Base-by-base conservation (phyloP, 2,888 invertebrate genomes). In the Amaurobius ferox region DNA sequence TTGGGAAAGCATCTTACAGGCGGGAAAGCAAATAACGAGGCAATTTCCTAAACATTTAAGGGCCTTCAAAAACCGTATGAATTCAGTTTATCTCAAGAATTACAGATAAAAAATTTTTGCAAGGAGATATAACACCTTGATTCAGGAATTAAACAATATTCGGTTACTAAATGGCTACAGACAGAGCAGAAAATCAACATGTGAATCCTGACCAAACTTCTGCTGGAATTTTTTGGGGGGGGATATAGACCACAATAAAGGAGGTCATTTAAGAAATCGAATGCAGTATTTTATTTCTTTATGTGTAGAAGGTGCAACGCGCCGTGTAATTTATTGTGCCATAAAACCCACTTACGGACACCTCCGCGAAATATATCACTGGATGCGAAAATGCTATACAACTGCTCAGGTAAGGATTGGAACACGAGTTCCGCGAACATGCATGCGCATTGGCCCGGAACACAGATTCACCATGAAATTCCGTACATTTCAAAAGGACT, bases 301-400 rank as follows among this genome's bases (percentile, higher is more conserved):
- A n/a, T 30, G 66, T 13, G 29, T 30, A 29, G 30, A 28, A 74
- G 19, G 19, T 64, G 39, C 78, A 70, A 19, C 79, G 40, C 7
- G 44, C n/a, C 71, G 40, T 70, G 39, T 71, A 71, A 71, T 79
- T 72, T 66, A 79, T 48, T 44, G 62, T 29, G 44, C 40, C 62
- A 72, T 79, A 79, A 72, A 79, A 79, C 3, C 61, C 23, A 35
- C 77, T 71, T 32, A 70, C 32, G 62, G 40, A 79, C 32, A 39
- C 28, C 64, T 13, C 23, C 19, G 19, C 55, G 55, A 55, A 5
- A 55, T 55, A 55, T 55, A 55, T 55, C 19, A 23, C 19, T 23
- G 11, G 19, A 23, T 55, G 55, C 23, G 55, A 55, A 55, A 55
- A 55, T 55, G 23, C 55, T 55, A n/a, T 6, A n/a, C n/a, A n/a